Percentiles rank a stretch among this genome's conserved stretches.
Evolutionary conservation across 1,140 invertebrate species (phyloP).

Genomic region (Bombus consobrinus): DNA sequence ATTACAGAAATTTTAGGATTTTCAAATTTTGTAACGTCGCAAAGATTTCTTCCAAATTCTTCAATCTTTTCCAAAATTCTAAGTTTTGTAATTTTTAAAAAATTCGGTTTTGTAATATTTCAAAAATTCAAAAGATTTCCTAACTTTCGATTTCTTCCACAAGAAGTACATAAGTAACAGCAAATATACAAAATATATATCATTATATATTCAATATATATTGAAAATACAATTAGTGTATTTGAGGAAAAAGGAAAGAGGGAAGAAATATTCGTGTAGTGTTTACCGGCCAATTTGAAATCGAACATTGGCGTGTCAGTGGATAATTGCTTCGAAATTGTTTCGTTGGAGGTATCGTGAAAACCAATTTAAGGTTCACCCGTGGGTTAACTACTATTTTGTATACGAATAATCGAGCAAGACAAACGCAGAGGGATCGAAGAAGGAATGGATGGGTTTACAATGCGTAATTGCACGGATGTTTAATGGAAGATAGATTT

Average conservation of each 20-base stretch:
- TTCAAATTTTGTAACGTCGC: background rate
- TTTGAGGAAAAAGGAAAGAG: background rate
- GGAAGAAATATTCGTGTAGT: background rate
- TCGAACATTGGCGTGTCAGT: background rate
- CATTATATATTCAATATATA: too few relatives aligned
- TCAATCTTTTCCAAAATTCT: background rate
- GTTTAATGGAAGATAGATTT: background rate
- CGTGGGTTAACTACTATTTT: background rate
- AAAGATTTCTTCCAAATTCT: background rate
- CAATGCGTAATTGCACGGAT: background rate
- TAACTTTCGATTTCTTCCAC: background rate
- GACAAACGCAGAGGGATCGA: background rate
- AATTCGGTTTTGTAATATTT: background rate
- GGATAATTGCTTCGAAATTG: background rate
- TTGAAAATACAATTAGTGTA: background rate
- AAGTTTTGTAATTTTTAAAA: background rate
- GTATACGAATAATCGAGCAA: background rate
- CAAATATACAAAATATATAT: background rate
- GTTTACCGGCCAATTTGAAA: background rate
- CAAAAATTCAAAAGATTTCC: background rate
- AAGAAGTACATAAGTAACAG: too few relatives aligned
- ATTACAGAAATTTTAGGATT: too few relatives aligned
- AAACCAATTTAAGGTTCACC: slow-evolving; percentile 12
- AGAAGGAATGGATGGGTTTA: background rate
- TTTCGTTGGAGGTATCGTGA: background rate